These are phyloP conservation scores for Malurus leucopterus DNA, from an alignment of 2,797 vertebrate genomes.

Conservation along the genomic window DNA sequence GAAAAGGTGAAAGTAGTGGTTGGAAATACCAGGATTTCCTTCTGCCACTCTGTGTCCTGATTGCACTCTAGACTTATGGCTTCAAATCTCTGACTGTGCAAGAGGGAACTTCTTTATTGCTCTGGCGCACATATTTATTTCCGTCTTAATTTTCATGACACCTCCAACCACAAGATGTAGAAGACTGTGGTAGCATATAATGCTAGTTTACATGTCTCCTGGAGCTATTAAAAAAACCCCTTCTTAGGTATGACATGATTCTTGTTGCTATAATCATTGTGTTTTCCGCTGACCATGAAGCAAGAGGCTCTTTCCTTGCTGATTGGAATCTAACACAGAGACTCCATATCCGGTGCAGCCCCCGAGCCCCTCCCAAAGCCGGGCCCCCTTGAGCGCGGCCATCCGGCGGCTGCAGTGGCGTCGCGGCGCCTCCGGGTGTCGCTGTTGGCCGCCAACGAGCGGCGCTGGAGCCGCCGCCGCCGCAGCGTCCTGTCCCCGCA, in stretches of 20 bases:
- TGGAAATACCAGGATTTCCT: neutral
- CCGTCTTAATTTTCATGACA: neutral
- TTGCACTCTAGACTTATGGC: too few relatives aligned
- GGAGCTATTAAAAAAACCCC: neutral
- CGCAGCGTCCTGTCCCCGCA: too few relatives aligned
- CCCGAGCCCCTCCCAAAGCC: neutral
- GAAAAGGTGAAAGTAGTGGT: neutral
- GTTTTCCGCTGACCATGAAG: neutral
- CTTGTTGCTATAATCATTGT: neutral
- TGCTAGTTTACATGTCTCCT: neutral
- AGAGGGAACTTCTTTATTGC: too few relatives aligned
- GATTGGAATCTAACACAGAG: accelerated
- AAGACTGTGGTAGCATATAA: accelerated
- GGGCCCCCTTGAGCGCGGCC: neutral
- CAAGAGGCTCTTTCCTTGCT: accelerated
- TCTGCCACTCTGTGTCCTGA: neutral
- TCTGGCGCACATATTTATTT: too few relatives aligned
- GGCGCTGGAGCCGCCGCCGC: too few relatives aligned
- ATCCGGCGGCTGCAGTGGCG: neutral
- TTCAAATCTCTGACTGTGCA: neutral
- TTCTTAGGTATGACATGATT: neutral
- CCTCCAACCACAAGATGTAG: neutral
- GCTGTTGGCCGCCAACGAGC: too few relatives aligned
- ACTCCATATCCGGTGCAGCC: neutral
- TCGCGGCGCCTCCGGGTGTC: too few relatives aligned